Percentiles rank a stretch among this genome's conserved stretches.
Evolutionary conservation across 2,113 vertebrate genomes (phyloP).

Genomic region (Rhinogobius similis): DNA sequence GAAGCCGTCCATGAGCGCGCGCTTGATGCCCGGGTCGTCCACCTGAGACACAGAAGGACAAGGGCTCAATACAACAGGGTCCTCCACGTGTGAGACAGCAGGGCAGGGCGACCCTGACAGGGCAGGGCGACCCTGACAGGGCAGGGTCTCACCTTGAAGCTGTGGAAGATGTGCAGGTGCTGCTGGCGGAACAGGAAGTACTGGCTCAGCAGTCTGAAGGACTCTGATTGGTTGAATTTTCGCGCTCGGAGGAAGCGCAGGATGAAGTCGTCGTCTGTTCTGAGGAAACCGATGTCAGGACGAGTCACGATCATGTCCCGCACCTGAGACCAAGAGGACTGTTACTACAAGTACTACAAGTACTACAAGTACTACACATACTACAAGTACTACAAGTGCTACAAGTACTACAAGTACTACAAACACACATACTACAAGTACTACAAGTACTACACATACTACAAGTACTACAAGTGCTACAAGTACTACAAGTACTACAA

Average conservation of each 20-base stretch:
- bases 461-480: too few species aligned
- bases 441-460: too few species aligned
- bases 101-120: too few species aligned
- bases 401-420: too few species aligned
- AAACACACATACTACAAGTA: too few species aligned
- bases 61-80: too few species aligned
- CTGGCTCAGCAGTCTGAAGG: slow-evolving; percentile 94
- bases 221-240: slow-evolving; percentile 96
- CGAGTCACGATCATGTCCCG: slow-evolving; percentile 98
- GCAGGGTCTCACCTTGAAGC: slow-evolving; percentile 84
- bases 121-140: too few species aligned
- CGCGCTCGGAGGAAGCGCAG: slow-evolving; percentile 93
- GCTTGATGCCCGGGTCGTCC: slow-evolving; percentile 91
- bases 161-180: slow-evolving; percentile 99
- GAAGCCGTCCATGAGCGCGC: slow-evolving; percentile 95
- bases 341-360: too few species aligned
- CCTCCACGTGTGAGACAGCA: too few species aligned
- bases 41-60: slow-evolving; percentile 47
- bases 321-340: slow-evolving; percentile 35
- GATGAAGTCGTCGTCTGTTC: slow-evolving; percentile 98
- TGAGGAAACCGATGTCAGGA: slow-evolving; percentile 96
- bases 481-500: too few species aligned
- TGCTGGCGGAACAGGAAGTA: slow-evolving; percentile 98
- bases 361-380: too few species aligned
- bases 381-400: too few species aligned